These are phyloP conservation scores for Pseudobourletiella spinata DNA, from an alignment of 1,140 invertebrate genomes.

Conservation along the genomic window DNA sequence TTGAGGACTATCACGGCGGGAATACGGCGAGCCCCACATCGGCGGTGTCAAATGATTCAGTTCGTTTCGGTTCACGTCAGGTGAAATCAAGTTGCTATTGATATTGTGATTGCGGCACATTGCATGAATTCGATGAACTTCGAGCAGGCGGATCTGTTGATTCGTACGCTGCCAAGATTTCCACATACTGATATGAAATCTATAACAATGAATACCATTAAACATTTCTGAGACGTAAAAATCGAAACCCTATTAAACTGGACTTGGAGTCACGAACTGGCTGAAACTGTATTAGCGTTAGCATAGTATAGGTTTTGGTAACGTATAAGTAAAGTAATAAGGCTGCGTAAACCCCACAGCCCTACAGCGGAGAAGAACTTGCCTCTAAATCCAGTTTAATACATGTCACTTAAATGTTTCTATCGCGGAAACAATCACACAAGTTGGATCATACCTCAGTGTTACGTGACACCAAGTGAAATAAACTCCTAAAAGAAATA, in stretches of 20 bases:
- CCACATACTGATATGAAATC: conserved; percentile 34
- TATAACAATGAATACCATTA: no score
- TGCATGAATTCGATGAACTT: no score
- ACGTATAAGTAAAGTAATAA: background rate
- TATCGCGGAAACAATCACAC: background rate
- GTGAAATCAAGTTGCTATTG: no score
- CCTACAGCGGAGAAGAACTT: background rate
- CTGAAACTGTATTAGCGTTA: background rate
- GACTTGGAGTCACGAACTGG: no score
- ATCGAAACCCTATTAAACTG: no score
- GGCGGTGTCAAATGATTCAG: no score
- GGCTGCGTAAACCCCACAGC: background rate
- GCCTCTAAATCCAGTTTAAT: no score
- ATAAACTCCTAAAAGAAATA: conserved; percentile 41
- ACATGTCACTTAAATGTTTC: background rate
- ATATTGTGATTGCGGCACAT: no score
- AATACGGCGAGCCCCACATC: no score
- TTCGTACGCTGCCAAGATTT: conserved; percentile 22
- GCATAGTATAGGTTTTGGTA: background rate
- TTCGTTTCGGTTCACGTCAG: no score
- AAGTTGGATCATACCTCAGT: conserved; percentile 37
- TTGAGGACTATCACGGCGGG: no score
- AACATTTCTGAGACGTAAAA: no score
- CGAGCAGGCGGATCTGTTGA: conserved; percentile 24
- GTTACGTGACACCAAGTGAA: conserved; percentile 43